These are phyloP conservation scores for Alviniconcha strummeri DNA, from an alignment of 2,888 invertebrate species.

Conservation along the genomic window DNA sequence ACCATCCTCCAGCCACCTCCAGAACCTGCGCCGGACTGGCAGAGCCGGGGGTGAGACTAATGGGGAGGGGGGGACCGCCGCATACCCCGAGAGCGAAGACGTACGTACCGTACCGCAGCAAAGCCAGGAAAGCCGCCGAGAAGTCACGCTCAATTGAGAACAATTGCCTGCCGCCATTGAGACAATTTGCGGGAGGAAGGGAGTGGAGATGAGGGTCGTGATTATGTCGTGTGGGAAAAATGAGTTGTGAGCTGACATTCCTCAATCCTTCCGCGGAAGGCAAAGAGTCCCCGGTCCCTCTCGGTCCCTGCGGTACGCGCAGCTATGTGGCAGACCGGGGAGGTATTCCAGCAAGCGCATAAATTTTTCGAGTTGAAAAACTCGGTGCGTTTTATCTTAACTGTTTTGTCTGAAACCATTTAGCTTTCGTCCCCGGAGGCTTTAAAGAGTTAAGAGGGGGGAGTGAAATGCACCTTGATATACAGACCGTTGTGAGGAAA, in stretches of 20 bases:
- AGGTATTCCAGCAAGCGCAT: background rate
- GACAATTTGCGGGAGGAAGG: slow-evolving; percentile 31
- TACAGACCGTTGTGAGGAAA: background rate
- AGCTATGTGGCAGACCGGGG: background rate
- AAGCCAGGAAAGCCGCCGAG: background rate
- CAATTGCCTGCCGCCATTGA: slow-evolving; percentile 34
- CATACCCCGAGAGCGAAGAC: no score
- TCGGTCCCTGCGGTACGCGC: no score
- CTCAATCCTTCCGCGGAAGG: background rate
- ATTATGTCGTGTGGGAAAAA: slow-evolving; percentile 33
- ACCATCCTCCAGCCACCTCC: no score
- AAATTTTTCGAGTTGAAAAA: slow-evolving; percentile 13
- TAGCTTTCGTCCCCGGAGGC: slow-evolving; percentile 6
- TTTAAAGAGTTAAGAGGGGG: slow-evolving; percentile 13
- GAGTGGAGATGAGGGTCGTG: slow-evolving; percentile 26
- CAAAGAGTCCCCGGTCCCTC: no score
- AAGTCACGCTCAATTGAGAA: slow-evolving; percentile 35
- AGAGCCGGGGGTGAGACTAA: no score
- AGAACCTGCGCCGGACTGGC: no score
- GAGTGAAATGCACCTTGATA: background rate
- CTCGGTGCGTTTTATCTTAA: slow-evolving; percentile 28
- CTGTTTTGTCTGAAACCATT: slow-evolving; percentile 30
- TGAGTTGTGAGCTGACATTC: slow-evolving; percentile 33
- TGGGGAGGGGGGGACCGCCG: background rate
- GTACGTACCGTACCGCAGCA: no score